These are phyloP conservation scores for Lepidocyrtinus sp. DNA, from an alignment of 2,888 invertebrate species.

Conservation along the genomic window DNA sequence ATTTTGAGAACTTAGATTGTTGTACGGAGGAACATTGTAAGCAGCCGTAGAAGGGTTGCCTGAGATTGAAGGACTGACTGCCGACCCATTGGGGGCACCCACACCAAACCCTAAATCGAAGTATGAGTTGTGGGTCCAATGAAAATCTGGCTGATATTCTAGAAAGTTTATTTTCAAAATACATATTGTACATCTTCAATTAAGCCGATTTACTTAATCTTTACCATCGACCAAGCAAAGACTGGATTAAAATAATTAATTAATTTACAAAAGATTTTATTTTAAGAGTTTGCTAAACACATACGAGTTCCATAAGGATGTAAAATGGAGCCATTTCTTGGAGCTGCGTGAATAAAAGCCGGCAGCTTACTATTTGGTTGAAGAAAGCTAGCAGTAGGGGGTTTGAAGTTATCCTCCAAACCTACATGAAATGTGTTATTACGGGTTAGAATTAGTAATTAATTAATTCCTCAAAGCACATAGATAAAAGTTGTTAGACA, in stretches of 20 bases:
- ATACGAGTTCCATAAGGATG: constrained; percentile 68
- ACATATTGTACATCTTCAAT: no score
- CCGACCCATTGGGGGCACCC: constrained; percentile 33
- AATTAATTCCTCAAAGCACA: neutral
- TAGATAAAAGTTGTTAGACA: no score
- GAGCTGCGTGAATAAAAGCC: constrained; percentile 66
- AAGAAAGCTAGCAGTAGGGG: constrained; percentile 61
- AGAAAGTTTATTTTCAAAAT: no score
- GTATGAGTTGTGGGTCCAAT: constrained; percentile 54
- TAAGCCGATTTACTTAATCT: no score
- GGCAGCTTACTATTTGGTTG: constrained; percentile 66
- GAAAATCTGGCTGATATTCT: constrained; percentile 58
- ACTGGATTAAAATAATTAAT: no score
- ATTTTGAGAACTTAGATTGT: constrained; percentile 43
- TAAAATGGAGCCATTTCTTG: constrained; percentile 63
- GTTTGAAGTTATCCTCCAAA: constrained; percentile 63
- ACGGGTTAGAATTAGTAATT: neutral
- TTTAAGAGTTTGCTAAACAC: constrained; percentile 42
- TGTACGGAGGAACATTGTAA: constrained; percentile 56
- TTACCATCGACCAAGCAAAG: no score
- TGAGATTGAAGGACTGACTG: constrained; percentile 47
- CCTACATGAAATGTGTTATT: constrained; percentile 36
- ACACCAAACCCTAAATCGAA: constrained; percentile 56
- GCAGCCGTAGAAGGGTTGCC: constrained; percentile 42
- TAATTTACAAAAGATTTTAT: constrained; percentile 11